These are phyloP conservation scores for Drosophila pallidifrons DNA, from an alignment of 1,140 invertebrate genomes.

Conservation along the genomic window DNA sequence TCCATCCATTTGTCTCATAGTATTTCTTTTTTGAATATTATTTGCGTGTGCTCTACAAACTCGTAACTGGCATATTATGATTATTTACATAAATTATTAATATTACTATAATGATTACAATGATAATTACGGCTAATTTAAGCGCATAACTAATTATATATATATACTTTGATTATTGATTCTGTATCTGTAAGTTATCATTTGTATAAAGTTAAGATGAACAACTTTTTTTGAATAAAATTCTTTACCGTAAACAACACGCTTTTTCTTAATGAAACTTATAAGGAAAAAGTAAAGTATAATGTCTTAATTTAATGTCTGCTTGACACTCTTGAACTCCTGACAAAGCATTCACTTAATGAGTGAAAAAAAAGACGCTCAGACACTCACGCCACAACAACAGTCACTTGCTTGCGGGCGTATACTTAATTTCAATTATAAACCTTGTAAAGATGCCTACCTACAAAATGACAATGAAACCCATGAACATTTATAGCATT, in stretches of 20 bases:
- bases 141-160: slow-evolving; percentile 70
- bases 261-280: neutral
- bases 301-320: neutral
- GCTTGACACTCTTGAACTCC: neutral
- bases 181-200: slow-evolving; percentile 73
- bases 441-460: slow-evolving; percentile 15
- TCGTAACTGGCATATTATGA: slow-evolving; percentile 60
- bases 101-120: slow-evolving; percentile 33
- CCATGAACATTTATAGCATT: neutral
- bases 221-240: slow-evolving; percentile 81
- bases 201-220: slow-evolving; percentile 82
- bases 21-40: slow-evolving; percentile 12
- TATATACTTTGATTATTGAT: slow-evolving; percentile 68
- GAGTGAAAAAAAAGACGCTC: slow-evolving; percentile 17
- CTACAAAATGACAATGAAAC: slow-evolving; percentile 12
- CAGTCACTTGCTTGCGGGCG: slow-evolving; percentile 35
- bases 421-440: slow-evolving; percentile 52
- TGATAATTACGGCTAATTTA: slow-evolving; percentile 67
- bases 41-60: slow-evolving; percentile 6
- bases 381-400: neutral
- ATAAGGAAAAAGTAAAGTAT: no score
- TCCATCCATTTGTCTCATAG: slow-evolving; percentile 61
- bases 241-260: slow-evolving; percentile 66
- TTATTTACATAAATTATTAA: slow-evolving; percentile 50
- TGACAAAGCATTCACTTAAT: slow-evolving; percentile 17